A percentile compares a stretch with the other conserved stretches of the same genome.
phyloP scores from a whole-genome alignment of 1,140 invertebrate genomes.

The Centruroides vittatus region DNA sequence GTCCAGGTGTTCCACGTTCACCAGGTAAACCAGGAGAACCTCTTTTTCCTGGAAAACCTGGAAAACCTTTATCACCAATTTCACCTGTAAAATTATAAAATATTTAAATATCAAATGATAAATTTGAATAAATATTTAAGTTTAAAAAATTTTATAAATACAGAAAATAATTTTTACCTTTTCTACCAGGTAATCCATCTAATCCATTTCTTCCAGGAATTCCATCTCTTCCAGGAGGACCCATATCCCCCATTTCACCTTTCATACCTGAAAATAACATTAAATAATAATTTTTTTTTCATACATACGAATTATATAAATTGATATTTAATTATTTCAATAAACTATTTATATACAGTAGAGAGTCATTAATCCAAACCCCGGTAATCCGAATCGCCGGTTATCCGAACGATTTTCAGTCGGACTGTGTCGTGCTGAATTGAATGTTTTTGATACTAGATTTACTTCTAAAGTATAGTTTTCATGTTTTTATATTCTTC shows the following conservation, averaged over 20 bases:
- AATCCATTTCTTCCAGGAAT: constrained; percentile 34
- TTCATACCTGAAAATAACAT: constrained; percentile 40
- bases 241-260: constrained; percentile 52
- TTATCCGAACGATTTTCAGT: no score
- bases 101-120: not conserved
- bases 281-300: not conserved
- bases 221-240: constrained; percentile 42
- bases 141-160: not conserved
- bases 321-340: not conserved
- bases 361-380: no score
- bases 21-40: constrained; percentile 24
- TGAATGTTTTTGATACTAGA: no score
- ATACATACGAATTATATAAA: not conserved
- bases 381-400: no score
- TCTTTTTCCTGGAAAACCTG: constrained; percentile 23
- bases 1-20: constrained; percentile 20
- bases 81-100: not conserved
- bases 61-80: constrained; percentile 29
- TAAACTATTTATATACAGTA: no score
- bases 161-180: constrained; percentile 32
- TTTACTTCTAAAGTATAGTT: no score
- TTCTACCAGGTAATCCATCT: constrained; percentile 40
- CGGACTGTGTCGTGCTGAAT: no score
- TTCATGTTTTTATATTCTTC: no score
- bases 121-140: no score